A percentile compares a stretch with the other conserved stretches of the same genome.
Evolutionary conservation across 2,113 vertebrate species (phyloP).

Genomic region (Gallinago jamesoni): DNA sequence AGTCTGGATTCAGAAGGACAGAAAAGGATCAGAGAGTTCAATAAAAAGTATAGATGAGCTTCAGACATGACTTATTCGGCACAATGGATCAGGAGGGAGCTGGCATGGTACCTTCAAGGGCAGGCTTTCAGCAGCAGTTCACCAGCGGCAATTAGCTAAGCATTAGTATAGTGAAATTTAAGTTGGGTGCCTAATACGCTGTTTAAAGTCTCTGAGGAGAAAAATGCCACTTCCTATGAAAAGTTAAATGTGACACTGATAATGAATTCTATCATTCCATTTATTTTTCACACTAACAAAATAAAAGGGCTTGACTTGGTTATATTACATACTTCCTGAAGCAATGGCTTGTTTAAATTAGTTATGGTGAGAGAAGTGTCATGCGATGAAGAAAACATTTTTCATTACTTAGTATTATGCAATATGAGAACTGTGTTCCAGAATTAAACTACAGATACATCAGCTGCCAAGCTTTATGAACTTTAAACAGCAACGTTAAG

Average conservation of each 20-base stretch:
- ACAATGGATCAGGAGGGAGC: neutral
- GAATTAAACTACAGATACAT: neutral
- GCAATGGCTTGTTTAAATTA: neutral
- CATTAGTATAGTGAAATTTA: neutral
- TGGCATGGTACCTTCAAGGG: neutral
- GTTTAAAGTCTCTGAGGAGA: neutral
- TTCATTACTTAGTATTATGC: neutral
- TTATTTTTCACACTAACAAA: neutral
- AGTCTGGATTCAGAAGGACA: neutral
- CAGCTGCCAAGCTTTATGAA: neutral
- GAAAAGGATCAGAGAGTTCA: neutral
- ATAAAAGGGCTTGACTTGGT: neutral
- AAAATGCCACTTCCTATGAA: neutral
- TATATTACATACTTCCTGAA: neutral
- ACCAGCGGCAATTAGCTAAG: neutral
- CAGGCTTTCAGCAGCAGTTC: neutral
- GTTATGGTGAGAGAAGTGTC: neutral
- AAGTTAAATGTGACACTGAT: neutral
- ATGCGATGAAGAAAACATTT: neutral
- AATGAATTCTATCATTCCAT: neutral
- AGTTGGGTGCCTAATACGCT: neutral
- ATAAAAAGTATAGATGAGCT: neutral
- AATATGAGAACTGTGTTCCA: neutral
- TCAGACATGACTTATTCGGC: neutral
- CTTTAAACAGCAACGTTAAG: neutral